phyloP scores from a whole-genome alignment of 2,888 invertebrate genomes.

The Mesorhabditis belari region DNA sequence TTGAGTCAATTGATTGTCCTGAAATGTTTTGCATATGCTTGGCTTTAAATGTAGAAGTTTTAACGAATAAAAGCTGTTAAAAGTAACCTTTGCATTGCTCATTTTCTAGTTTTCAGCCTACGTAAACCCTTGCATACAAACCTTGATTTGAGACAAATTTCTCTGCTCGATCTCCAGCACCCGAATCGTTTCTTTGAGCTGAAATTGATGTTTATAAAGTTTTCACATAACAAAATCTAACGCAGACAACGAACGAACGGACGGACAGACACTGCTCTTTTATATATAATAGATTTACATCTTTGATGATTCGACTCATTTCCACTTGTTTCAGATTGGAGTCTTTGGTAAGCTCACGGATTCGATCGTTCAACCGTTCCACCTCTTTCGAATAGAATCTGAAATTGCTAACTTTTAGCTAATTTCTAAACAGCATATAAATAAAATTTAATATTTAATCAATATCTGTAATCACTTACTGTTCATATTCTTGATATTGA shows the following conservation, averaged over 20 bases:
- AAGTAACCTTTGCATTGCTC: no score
- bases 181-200: conserved; percentile 45
- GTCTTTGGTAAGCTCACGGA: conserved; percentile 36
- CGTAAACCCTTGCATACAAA: conserved; percentile 29
- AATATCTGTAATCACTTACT: no score
- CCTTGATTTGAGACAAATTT: conserved; percentile 38
- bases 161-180: conserved; percentile 51
- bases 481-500: conserved; percentile 50
- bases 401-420: no score
- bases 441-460: no score
- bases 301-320: conserved; percentile 27
- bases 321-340: conserved; percentile 30
- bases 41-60: no score
- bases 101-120: no score
- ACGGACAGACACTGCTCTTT: no score
- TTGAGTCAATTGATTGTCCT: not conserved
- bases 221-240: not conserved
- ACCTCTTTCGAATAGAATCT: conserved; percentile 8
- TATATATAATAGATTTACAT: conserved; percentile 8
- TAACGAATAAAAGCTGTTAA: no score
- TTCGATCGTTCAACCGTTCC: conserved; percentile 40
- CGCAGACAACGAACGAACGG: no score
- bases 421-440: not conserved
- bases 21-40: no score
- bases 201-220: conserved; percentile 3